Evolutionary conservation across 2,888 invertebrate genomes (phyloP).

Genomic region (Rosalia funebris): DNA sequence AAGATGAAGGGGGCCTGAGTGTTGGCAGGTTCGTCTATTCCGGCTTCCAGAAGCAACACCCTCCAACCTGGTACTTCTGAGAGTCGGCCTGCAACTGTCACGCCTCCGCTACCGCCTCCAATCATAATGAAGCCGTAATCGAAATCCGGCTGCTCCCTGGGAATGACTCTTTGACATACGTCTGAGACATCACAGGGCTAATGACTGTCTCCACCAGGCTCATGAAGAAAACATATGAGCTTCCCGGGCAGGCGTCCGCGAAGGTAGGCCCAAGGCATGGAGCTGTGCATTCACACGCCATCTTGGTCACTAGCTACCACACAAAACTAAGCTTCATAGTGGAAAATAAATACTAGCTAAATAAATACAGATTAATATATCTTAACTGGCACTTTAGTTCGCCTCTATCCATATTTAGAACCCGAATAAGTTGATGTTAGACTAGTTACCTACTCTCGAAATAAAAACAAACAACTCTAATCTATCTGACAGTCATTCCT

Average conservation of each 20-base stretch:
- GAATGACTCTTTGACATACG: conserved; percentile 68
- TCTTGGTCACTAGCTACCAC: no score
- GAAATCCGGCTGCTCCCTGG: conserved; percentile 61
- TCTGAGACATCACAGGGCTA: conserved; percentile 67
- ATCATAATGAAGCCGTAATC: conserved; percentile 61
- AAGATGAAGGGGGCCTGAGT: conserved; percentile 54
- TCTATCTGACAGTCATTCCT: no score
- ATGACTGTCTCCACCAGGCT: conserved; percentile 70
- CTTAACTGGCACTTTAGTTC: no score
- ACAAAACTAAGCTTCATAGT: no score
- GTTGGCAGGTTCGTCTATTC: conserved; percentile 73
- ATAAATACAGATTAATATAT: no score
- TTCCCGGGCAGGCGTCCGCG: conserved; percentile 66
- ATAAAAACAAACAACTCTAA: no score
- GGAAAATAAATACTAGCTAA: no score
- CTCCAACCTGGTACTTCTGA: conserved; percentile 73
- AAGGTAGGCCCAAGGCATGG: conserved; percentile 69
- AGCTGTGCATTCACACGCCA: no score
- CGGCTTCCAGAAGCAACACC: conserved; percentile 75
- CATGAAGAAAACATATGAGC: conserved; percentile 73
- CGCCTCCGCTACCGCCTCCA: conserved; percentile 73
- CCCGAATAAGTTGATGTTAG: no score
- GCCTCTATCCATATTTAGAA: no score
- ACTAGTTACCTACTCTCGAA: no score
- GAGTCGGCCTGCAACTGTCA: conserved; percentile 71